A percentile compares a stretch with the other conserved stretches of the same genome.
These are phyloP conservation scores for Isotomurus palustris DNA, from an alignment of 2,888 invertebrate genomes.

Conservation along the genomic window DNA sequence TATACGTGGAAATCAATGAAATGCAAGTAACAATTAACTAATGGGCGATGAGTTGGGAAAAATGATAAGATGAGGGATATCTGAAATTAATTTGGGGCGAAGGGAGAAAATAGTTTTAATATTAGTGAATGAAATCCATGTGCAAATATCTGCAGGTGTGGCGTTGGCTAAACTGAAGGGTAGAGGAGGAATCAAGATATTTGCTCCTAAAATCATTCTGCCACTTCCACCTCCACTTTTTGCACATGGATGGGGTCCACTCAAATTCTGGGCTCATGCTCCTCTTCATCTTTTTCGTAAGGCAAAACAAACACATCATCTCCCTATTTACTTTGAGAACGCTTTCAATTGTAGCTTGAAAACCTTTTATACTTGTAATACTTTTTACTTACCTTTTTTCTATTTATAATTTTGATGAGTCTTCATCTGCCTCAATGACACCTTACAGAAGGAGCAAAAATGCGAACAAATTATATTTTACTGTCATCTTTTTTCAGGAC, in stretches of 20 bases:
- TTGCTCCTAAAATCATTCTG: conserved; percentile 9
- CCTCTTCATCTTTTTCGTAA: conserved; percentile 2
- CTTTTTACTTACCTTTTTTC: too few relatives aligned
- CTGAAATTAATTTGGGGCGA: too few relatives aligned
- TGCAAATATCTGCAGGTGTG: conserved; percentile 30
- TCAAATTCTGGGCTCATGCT: conserved; percentile 7
- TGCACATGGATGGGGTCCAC: conserved; percentile 8
- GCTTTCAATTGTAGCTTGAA: too few relatives aligned
- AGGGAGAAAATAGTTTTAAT: too few relatives aligned
- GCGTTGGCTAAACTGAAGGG: neutral
- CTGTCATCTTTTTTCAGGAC: neutral
- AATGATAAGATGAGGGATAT: too few relatives aligned
- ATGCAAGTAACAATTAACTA: too few relatives aligned
- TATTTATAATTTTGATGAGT: neutral
- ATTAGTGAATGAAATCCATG: conserved; percentile 9
- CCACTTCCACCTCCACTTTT: neutral
- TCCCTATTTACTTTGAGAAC: too few relatives aligned
- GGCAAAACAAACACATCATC: too few relatives aligned
- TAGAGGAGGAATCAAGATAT: conserved; percentile 4
- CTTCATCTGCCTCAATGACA: neutral
- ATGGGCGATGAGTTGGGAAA: too few relatives aligned
- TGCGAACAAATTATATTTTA: neutral
- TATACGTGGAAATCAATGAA: too few relatives aligned
- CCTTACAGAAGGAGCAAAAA: too few relatives aligned
- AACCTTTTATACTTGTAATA: too few relatives aligned